Evolutionary conservation across 2,888 invertebrate genomes (phyloP).

Genomic region (Margaritifera margaritifera): DNA sequence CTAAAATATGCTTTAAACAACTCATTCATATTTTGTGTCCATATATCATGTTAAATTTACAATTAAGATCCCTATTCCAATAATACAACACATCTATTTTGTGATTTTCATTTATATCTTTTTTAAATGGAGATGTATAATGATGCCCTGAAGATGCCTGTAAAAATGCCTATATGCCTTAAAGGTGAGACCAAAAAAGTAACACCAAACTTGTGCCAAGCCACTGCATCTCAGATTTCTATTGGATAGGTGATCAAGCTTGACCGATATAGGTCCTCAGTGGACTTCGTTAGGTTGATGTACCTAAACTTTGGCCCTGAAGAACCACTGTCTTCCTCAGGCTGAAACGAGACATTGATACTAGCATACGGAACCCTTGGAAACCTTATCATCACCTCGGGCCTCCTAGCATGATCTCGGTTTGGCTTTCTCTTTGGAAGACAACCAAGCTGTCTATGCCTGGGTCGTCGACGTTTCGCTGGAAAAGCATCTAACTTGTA

Average conservation of each 20-base stretch:
- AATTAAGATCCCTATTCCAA: too few species aligned
- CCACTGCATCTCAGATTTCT: slow-evolving; percentile 17
- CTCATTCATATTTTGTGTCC: too few species aligned
- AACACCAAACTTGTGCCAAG: too few species aligned
- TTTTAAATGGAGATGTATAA: too few species aligned
- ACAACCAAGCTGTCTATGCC: slow-evolving; percentile 19
- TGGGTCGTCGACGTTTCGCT: slow-evolving; percentile 28
- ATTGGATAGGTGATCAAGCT: slow-evolving; percentile 28
- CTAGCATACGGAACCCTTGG: slow-evolving; percentile 58
- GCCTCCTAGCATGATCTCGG: slow-evolving; percentile 32
- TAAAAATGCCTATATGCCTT: too few species aligned
- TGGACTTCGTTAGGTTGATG: slow-evolving; percentile 49
- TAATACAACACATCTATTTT: too few species aligned
- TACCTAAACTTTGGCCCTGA: slow-evolving; percentile 50
- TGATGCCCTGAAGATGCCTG: too few species aligned
- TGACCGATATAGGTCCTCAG: slow-evolving; percentile 47
- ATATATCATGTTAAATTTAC: too few species aligned
- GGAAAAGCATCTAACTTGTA: slow-evolving; percentile 43
- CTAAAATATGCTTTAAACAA: too few species aligned
- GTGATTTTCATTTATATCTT: too few species aligned
- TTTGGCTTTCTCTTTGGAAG: slow-evolving; percentile 9
- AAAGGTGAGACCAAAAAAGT: too few species aligned
- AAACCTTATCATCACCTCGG: slow-evolving; percentile 52
- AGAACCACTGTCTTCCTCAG: slow-evolving; percentile 25
- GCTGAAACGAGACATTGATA: slow-evolving; percentile 47